Conservation (phyloP, 1,140 invertebrate genomes). For the Drosophila miranda region DNA sequence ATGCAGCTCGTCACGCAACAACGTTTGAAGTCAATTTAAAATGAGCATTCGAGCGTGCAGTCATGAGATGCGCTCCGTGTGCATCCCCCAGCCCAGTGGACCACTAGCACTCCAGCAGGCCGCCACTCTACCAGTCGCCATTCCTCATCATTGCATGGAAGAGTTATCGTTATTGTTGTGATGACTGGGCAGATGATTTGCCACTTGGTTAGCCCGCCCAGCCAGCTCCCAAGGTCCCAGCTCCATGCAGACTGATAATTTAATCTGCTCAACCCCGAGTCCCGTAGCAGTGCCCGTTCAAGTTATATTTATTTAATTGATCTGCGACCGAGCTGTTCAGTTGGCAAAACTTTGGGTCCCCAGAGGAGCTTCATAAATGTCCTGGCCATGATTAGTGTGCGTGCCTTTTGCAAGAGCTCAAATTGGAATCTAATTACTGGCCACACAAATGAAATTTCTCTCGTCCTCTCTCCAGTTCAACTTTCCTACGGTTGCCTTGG, state of each 20-base stretch:
- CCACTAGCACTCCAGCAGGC: too few relatives aligned
- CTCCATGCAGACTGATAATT: constrained; percentile 60
- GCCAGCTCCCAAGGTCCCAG: constrained; percentile 10
- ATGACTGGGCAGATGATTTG: constrained; percentile 66
- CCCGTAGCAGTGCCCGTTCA: constrained; percentile 15
- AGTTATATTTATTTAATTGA: constrained; percentile 70
- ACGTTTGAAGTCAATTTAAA: constrained; percentile 81
- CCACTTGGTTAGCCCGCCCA: constrained; percentile 47
- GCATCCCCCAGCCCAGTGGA: constrained; percentile 1
- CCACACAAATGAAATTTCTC: constrained; percentile 55
- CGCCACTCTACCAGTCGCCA: background rate
- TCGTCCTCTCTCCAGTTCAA: constrained; percentile 21
- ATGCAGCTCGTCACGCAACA: constrained; percentile 76
- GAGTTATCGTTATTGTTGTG: constrained; percentile 70
- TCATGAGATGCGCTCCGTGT: constrained; percentile 65
- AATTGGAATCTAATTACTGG: constrained; percentile 72
- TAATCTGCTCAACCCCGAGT: constrained; percentile 57
- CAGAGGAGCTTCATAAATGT: constrained; percentile 3
- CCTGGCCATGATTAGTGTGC: constrained; percentile 20
- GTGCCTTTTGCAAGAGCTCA: constrained; percentile 11
- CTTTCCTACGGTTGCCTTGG: constrained; percentile 61
- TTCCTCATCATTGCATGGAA: constrained; percentile 10
- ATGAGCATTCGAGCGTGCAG: constrained; percentile 79
- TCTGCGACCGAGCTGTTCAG: constrained; percentile 15
- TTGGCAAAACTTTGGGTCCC: constrained; percentile 27